These are phyloP conservation scores for Elgaria multicarinata DNA, from an alignment of 2,113 vertebrate species.

Conservation along the genomic window DNA sequence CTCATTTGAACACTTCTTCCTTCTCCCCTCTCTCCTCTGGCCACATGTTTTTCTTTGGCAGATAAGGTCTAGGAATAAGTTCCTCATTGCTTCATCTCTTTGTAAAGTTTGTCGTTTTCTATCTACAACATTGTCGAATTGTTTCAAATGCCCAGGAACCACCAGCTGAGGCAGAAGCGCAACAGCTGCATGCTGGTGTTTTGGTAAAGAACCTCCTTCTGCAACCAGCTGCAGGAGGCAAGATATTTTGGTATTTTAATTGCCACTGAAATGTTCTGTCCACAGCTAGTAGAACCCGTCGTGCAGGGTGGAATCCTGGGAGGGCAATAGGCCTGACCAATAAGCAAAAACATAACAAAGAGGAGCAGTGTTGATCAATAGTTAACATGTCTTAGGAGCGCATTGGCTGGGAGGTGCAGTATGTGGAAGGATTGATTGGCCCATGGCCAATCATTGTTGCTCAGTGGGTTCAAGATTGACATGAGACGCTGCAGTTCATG, in stretches of 20 bases:
- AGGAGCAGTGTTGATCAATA: neutral
- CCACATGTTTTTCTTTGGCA: neutral
- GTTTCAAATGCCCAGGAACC: neutral
- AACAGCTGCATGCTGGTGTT: neutral
- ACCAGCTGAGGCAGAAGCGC: no score
- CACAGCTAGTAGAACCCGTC: conserved; percentile 45
- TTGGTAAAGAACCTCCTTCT: neutral
- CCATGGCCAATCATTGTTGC: neutral
- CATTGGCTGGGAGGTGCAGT: accelerated
- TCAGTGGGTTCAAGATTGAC: neutral
- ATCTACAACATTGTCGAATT: neutral
- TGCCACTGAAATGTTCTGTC: conserved; percentile 51
- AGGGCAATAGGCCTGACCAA: conserved; percentile 56
- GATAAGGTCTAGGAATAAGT: neutral
- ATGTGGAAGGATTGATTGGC: neutral
- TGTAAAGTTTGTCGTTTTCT: neutral
- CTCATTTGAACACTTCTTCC: neutral
- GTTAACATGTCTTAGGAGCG: neutral
- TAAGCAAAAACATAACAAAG: neutral
- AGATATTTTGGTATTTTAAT: neutral
- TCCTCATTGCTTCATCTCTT: neutral
- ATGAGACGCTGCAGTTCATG: neutral
- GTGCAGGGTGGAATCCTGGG: conserved; percentile 39
- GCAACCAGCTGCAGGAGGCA: accelerated
- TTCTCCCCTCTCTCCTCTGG: neutral